Conservation (phyloP, 2,113 vertebrate species). For the Accipiter virgatus region DNA sequence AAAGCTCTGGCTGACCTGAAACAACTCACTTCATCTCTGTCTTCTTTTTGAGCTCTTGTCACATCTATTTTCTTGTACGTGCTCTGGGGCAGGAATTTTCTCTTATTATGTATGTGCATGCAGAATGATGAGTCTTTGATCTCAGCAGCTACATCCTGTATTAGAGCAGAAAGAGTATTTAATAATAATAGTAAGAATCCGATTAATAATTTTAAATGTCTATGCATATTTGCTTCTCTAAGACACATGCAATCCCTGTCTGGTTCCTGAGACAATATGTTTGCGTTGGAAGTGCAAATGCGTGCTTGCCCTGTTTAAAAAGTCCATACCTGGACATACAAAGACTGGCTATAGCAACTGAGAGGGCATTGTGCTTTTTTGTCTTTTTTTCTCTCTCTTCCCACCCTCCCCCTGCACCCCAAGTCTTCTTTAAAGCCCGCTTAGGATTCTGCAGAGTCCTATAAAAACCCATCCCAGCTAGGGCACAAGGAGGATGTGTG, state of each 20-base stretch:
- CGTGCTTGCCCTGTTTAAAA: neutral
- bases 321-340: neutral
- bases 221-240: neutral
- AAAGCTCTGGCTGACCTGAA: neutral
- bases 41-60: neutral
- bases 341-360: rapidly evolving
- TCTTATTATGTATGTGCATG: neutral
- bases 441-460: too few relatives aligned
- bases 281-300: neutral
- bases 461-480: neutral
- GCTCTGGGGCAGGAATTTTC: constrained; percentile 7
- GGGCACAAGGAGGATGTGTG: neutral
- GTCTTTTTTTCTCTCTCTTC: too few relatives aligned
- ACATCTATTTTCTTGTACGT: neutral
- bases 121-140: neutral
- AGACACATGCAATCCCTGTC: neutral
- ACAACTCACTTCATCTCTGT: neutral
- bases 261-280: neutral
- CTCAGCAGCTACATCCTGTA: neutral
- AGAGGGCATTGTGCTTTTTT: neutral
- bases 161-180: neutral
- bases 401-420: too few relatives aligned
- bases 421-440: neutral
- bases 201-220: neutral
- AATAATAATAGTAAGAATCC: neutral